phyloP scores from a whole-genome alignment of 2,888 invertebrate genomes.

The Plebejus anna region DNA sequence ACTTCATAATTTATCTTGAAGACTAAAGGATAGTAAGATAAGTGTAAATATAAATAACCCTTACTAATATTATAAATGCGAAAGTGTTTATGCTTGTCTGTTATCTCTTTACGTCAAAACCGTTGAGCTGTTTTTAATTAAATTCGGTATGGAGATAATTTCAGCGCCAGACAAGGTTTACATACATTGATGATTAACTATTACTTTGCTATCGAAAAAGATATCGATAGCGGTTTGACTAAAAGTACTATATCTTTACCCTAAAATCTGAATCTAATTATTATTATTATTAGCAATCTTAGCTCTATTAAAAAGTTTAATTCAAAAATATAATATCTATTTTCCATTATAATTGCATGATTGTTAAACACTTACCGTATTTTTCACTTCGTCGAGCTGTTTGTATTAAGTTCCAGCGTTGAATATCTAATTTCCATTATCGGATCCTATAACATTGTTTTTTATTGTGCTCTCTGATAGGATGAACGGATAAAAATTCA shows the following conservation, averaged over 20 bases:
- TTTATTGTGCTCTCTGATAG: neutral
- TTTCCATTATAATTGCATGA: neutral
- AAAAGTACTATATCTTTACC: no score
- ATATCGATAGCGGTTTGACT: no score
- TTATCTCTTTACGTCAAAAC: neutral
- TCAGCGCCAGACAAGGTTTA: no score
- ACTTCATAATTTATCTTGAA: neutral
- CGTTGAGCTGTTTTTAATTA: no score
- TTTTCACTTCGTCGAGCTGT: slow-evolving; percentile 1
- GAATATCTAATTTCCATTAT: slow-evolving; percentile 27
- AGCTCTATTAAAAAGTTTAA: no score
- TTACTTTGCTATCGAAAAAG: no score
- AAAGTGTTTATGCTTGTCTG: neutral
- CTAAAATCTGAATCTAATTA: no score
- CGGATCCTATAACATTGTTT: slow-evolving; percentile 19
- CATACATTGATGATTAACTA: no score
- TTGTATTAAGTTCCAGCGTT: slow-evolving; percentile 9
- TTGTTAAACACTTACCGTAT: neutral
- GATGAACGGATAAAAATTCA: neutral
- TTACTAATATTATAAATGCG: neutral
- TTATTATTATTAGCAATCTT: no score
- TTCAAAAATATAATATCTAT: neutral
- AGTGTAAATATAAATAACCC: neutral
- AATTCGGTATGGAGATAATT: no score
- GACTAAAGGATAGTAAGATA: neutral